phyloP scores from a whole-genome alignment of 2,113 vertebrate species.

The Siniperca chuatsi region DNA sequence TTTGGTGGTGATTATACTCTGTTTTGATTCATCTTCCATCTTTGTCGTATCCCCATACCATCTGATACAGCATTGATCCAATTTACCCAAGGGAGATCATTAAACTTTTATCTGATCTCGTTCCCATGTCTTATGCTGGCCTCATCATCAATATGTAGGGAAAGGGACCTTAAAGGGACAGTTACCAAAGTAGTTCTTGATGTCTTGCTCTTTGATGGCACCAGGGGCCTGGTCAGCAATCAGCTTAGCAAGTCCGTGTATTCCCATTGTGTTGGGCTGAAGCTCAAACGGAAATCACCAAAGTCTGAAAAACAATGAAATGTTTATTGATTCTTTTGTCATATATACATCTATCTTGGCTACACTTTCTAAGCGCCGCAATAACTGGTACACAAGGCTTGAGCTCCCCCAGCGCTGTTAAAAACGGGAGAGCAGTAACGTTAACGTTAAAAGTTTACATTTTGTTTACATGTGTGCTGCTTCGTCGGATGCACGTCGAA shows the following conservation, averaged over 20 bases:
- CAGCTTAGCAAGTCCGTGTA: conserved; percentile 95
- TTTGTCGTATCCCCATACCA: neutral
- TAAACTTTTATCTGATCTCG: neutral
- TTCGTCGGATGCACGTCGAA: neutral
- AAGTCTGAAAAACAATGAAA: conserved; percentile 30
- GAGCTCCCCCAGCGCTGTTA: neutral
- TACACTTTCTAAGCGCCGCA: neutral
- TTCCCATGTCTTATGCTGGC: neutral
- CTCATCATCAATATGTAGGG: neutral
- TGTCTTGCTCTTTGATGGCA: conserved; percentile 95
- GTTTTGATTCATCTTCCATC: neutral
- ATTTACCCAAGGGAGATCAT: neutral
- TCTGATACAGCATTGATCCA: neutral
- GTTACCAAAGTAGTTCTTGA: conserved; percentile 93
- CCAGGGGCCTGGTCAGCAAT: conserved; percentile 93
- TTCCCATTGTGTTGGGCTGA: conserved; percentile 88
- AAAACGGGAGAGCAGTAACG: neutral
- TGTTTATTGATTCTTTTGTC: neutral
- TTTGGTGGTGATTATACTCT: neutral
- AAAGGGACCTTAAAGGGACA: neutral
- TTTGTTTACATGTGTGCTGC: neutral
- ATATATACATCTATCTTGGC: neutral
- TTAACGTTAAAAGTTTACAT: neutral
- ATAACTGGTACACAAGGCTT: neutral
- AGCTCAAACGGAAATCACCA: neutral